Conservation (phyloP, 2,888 invertebrate species). For the Plemyria rubiginata region DNA sequence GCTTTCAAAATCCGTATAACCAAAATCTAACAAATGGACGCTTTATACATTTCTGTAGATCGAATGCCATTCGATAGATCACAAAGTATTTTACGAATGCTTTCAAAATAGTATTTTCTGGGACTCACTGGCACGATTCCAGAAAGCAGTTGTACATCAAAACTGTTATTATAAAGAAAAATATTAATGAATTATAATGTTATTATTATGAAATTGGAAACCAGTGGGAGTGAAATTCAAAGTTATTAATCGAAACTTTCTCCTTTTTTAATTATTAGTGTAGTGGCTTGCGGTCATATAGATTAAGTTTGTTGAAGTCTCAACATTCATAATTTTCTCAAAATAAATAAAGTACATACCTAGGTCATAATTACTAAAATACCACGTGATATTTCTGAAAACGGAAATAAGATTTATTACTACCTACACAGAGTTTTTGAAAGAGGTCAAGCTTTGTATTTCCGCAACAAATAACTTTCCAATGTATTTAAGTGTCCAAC, state of each 20-base stretch:
- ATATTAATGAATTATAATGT: background rate
- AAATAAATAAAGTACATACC: too few species aligned
- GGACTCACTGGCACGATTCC: constrained; percentile 23
- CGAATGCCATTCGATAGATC: constrained; percentile 2
- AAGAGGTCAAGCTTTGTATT: constrained; percentile 12
- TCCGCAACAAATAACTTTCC: constrained; percentile 7
- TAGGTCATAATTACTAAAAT: background rate
- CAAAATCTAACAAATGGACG: background rate
- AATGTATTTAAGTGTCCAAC: constrained; percentile 5
- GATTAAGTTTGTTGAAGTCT: too few species aligned
- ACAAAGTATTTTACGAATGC: constrained; percentile 16
- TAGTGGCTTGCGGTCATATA: too few species aligned
- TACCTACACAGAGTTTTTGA: constrained; percentile 1
- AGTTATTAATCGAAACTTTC: too few species aligned
- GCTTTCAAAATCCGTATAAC: background rate
- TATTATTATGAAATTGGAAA: too few species aligned
- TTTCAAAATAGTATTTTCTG: constrained; percentile 32
- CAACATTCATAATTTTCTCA: too few species aligned
- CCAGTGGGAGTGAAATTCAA: too few species aligned
- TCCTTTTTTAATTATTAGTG: too few species aligned
- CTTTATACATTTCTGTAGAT: constrained; percentile 4
- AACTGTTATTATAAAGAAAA: constrained; percentile 5
- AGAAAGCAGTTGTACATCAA: constrained; percentile 13
- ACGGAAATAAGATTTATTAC: too few species aligned
- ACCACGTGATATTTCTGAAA: too few species aligned